These are phyloP conservation scores for Lates calcarifer DNA, from an alignment of 2,113 vertebrate genomes.

Conservation along the genomic window DNA sequence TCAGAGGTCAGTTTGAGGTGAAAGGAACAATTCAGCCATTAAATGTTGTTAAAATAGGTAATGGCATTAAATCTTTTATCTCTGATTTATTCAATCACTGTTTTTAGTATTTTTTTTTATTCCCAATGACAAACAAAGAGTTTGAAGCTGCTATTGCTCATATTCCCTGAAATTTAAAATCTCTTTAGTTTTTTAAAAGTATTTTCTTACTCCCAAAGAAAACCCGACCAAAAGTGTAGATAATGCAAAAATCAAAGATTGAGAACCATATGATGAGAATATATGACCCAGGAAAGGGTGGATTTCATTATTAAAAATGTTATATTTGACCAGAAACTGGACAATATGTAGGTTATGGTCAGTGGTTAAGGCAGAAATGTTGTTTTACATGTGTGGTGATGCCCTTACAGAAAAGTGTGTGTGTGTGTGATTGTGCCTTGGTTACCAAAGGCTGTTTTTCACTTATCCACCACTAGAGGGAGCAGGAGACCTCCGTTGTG, in stretches of 20 bases:
- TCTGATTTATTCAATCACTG: neutral
- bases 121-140: neutral
- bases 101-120: neutral
- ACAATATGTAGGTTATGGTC: too few relatives aligned
- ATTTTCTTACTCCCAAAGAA: neutral
- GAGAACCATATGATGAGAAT: neutral
- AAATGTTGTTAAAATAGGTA: neutral
- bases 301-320: too few relatives aligned
- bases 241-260: neutral
- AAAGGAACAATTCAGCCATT: neutral
- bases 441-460: neutral
- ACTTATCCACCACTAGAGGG: constrained; percentile 58
- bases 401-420: neutral
- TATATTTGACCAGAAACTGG: neutral
- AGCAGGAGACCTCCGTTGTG: constrained; percentile 5
- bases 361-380: neutral
- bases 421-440: constrained; percentile 1
- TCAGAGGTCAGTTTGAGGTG: neutral
- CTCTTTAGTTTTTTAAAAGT: neutral
- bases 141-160: neutral
- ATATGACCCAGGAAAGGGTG: neutral
- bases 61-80: neutral
- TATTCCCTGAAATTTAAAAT: neutral
- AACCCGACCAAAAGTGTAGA: neutral
- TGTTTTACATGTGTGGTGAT: too few relatives aligned